Percentiles rank a stretch among this genome's conserved stretches.
Conservation (phyloP, 2,113 vertebrate species). For the Deroptyus accipitrinus region DNA sequence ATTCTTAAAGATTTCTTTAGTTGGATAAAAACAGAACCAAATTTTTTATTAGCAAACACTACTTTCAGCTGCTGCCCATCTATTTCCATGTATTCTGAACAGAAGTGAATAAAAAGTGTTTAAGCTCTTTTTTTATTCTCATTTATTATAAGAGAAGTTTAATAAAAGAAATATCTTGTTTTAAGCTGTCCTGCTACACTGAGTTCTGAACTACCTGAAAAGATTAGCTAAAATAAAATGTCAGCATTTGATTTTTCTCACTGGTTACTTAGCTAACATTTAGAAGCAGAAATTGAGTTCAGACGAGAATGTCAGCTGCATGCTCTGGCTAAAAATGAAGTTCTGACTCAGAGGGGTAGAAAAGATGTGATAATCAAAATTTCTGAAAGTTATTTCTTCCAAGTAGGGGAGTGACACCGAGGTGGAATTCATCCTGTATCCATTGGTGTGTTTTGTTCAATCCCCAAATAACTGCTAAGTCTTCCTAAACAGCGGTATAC, state of each 20-base stretch:
- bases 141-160: not conserved
- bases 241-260: not conserved
- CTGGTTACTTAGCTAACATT: not conserved
- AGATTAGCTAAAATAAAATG: constrained; percentile 5
- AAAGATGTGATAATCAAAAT: constrained; percentile 4
- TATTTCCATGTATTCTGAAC: not conserved
- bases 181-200: not conserved
- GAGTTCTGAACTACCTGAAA: constrained; percentile 1
- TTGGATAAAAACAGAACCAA: not conserved
- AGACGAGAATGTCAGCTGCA: constrained; percentile 15
- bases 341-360: constrained; percentile 21
- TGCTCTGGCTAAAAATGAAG: constrained; percentile 14
- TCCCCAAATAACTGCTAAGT: not conserved
- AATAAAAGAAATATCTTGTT: not conserved
- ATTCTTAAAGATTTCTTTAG: not conserved
- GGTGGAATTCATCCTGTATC: not conserved
- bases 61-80: not conserved
- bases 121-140: not conserved
- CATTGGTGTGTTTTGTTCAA: not conserved
- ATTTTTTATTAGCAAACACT: not conserved
- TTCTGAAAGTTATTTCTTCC: not conserved
- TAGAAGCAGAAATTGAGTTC: constrained; percentile 20
- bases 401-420: not conserved
- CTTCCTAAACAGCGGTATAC: not conserved
- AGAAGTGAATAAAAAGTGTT: not conserved